Base-by-base conservation (phyloP, 2,888 invertebrate genomes). In the Ypsolopha scabrella region DNA sequence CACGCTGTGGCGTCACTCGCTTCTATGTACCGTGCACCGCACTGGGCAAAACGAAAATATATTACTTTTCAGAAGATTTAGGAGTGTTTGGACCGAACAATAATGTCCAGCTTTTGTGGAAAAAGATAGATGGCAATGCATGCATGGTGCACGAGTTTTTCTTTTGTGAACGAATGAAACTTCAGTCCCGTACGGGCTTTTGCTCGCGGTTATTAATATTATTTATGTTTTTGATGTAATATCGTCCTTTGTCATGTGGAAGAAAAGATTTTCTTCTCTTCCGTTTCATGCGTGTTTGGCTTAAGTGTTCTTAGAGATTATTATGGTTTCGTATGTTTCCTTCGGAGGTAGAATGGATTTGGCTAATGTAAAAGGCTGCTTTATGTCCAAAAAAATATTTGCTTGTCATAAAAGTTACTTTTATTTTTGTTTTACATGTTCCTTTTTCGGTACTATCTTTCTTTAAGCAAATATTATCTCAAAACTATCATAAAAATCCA, bases 51-150 rank as follows among this genome's bases (percentile, higher is more conserved):
- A 87, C 85, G 87, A 87, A 87, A 83, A 87, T 87, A 87, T 87
- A 87, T 87, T 86, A 83, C 87, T 87, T 80, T 83, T 80, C 80
- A 81, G 80, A 85, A 87, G 87, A 87, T 87, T 87, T 87, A 87
- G 75, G 85, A 83, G 85, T 85, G 86, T 86, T 87, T 86, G 86
- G 87, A 87, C 87, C 87, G 85, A 85, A 87, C 87, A 87, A 87
- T 87, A 87, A 87, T 87, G 87, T 87, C 87, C 87, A 75, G 87
- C 87, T 86, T 87, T 87, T 87, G 87, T 87, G 82, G 83, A 85
- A 82, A 85, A 82, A 87, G 87, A 87, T 85, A 85, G 76, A 87
- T 87, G 82, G 85, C 80, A 72, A 77, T 85, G 86, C 86, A 86
- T 83, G 82, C 77, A 79, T 74, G 68, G 72, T 78, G 71, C 76